Conservation (phyloP, 2,797 vertebrate species). For the Sebastes cheni region DNA sequence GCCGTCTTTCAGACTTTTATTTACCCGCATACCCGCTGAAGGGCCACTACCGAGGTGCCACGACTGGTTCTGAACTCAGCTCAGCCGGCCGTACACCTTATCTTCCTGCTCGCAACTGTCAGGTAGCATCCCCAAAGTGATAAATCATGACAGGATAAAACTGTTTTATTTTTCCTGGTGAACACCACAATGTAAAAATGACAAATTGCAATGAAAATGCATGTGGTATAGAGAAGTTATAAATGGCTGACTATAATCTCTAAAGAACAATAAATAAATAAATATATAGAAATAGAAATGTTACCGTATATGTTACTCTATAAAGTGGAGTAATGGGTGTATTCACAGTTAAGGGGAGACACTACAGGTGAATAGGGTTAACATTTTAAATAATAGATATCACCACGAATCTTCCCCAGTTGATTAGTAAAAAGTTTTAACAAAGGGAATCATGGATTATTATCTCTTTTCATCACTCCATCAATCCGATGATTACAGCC, state of each 20-base stretch:
- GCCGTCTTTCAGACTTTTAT: conserved; percentile 33
- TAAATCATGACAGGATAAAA: conserved; percentile 45
- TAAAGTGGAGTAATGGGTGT: background rate
- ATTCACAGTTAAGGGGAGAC: background rate
- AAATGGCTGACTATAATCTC: background rate
- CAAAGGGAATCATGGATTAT: too few species aligned
- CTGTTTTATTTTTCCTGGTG: conserved; percentile 29
- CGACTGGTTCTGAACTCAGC: conserved; percentile 11
- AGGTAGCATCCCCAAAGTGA: conserved; percentile 23
- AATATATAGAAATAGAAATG: background rate
- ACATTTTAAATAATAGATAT: background rate
- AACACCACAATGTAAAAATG: conserved; percentile 7
- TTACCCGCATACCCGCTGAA: conserved; percentile 29
- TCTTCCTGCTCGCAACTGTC: conserved; percentile 39
- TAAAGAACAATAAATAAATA: background rate
- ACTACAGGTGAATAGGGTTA: background rate
- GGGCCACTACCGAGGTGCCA: background rate
- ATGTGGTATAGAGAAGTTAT: background rate
- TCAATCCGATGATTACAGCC: background rate
- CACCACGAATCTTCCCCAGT: background rate
- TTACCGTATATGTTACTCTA: background rate
- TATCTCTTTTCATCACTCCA: too few species aligned
- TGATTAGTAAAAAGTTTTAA: background rate
- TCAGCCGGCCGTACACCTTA: conserved; percentile 17
- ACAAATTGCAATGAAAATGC: conserved; percentile 17